Conservation (phyloP, 2,888 invertebrate species). For the Asteroscopus sphinx region DNA sequence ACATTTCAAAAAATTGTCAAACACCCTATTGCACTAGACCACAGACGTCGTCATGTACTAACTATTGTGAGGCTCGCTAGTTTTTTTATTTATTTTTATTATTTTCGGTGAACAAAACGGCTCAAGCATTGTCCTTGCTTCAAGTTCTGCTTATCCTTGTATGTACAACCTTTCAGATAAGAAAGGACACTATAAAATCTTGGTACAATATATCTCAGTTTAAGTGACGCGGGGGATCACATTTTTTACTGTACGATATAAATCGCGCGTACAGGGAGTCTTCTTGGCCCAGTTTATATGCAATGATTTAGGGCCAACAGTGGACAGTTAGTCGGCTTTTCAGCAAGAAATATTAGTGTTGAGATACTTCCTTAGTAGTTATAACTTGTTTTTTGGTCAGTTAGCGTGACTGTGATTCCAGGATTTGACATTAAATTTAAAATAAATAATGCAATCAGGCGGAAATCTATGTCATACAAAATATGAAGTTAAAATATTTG, state of each 20-base stretch:
- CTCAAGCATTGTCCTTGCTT: no score
- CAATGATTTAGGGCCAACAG: constrained; percentile 38
- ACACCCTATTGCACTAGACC: no score
- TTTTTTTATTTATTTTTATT: no score
- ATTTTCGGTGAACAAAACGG: no score
- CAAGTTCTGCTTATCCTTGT: not conserved
- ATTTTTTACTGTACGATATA: constrained; percentile 52
- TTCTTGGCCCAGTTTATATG: constrained; percentile 41
- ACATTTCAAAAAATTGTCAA: no score
- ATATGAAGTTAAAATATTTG: no score
- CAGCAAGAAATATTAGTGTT: constrained; percentile 15
- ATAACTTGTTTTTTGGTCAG: not conserved
- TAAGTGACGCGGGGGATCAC: constrained; percentile 39
- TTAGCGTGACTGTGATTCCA: no score
- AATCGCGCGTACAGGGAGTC: constrained; percentile 41
- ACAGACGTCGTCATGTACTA: no score
- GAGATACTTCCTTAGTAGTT: not conserved
- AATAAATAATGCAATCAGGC: no score
- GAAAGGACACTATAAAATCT: constrained; percentile 27
- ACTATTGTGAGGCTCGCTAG: no score
- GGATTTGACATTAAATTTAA: no score
- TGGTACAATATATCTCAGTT: constrained; percentile 44
- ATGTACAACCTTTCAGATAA: constrained; percentile 18
- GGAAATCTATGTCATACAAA: no score
- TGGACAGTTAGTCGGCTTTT: constrained; percentile 38